phyloP scores from a whole-genome alignment of 2,888 invertebrate genomes.

The Branchipolynoe longqiensis region DNA sequence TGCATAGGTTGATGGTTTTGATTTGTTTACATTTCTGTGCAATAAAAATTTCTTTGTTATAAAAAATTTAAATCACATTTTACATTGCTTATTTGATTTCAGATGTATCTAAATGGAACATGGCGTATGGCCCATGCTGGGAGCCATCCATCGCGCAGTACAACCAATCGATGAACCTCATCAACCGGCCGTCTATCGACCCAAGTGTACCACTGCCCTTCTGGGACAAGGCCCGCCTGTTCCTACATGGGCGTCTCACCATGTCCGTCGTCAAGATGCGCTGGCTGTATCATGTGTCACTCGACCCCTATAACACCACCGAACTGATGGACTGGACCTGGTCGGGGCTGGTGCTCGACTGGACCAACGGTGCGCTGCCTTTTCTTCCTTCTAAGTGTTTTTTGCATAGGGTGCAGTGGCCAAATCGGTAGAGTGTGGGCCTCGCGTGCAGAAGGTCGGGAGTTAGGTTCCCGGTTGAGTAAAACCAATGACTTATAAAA shows the following conservation, averaged over 20 bases:
- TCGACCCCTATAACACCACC: conserved; percentile 99
- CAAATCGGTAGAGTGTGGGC: too few species aligned
- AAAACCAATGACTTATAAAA: too few species aligned
- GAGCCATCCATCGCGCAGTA: conserved; percentile 97
- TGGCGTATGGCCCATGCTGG: conserved; percentile 99
- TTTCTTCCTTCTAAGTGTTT: too few species aligned
- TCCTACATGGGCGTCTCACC: conserved; percentile 95
- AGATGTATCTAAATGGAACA: conserved; percentile 92
- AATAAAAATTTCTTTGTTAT: neutral
- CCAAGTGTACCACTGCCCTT: conserved; percentile 97
- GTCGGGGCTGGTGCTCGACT: conserved; percentile 95
- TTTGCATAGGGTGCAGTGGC: too few species aligned
- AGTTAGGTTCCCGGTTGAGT: too few species aligned
- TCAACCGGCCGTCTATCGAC: conserved; percentile 85
- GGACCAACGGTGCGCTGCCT: conserved; percentile 91
- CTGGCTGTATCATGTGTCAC: conserved; percentile 94
- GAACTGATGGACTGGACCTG: conserved; percentile 99
- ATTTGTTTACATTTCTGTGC: neutral
- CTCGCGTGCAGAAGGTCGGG: too few species aligned
- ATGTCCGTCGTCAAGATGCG: conserved; percentile 93
- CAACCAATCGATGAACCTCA: conserved; percentile 90
- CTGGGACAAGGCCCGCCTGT: conserved; percentile 97
- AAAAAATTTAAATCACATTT: neutral
- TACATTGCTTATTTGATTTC: too few species aligned
- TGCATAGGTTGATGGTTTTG: neutral